These are phyloP conservation scores for Bradypodion pumilum DNA, from an alignment of 2,797 vertebrate species.

Conservation along the genomic window DNA sequence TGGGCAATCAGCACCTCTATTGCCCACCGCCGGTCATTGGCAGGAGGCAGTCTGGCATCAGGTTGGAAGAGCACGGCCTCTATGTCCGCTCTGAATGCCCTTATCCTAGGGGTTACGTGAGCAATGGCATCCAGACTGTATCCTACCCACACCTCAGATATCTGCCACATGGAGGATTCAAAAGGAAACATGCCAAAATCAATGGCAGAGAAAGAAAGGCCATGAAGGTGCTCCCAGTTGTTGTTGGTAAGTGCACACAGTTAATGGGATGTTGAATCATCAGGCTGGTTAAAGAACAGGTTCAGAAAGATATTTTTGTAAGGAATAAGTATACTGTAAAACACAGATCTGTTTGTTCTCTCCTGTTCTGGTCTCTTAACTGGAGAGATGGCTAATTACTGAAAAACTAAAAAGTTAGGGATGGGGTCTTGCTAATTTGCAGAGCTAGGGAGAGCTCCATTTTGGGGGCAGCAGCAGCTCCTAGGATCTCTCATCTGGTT, in stretches of 20 bases:
- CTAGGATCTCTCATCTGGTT: background rate
- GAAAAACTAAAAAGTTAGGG: background rate
- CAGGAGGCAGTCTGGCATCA: conserved; percentile 68
- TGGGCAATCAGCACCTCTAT: conserved; percentile 76
- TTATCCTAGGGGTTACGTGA: conserved; percentile 66
- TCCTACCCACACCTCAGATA: conserved; percentile 76
- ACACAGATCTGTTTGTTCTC: background rate
- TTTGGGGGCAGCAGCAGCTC: no score
- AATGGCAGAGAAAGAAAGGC: conserved; percentile 91
- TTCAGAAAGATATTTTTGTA: background rate
- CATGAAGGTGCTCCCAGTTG: conserved; percentile 92
- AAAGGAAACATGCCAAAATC: conserved; percentile 84
- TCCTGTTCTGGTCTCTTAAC: background rate
- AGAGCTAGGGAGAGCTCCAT: no score
- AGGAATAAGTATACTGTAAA: background rate
- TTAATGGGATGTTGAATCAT: background rate
- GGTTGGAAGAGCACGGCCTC: conserved; percentile 65
- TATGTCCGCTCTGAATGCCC: conserved; percentile 49
- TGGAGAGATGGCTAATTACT: background rate
- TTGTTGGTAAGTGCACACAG: conserved; percentile 85
- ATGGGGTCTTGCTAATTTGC: background rate
- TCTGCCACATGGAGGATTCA: conserved; percentile 54
- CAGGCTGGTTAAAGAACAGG: background rate
- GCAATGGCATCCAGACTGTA: conserved; percentile 70
- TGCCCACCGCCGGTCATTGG: conserved; percentile 77